These are phyloP conservation scores for Spheniscus mendiculus DNA, from an alignment of 2,113 vertebrate genomes.

Conservation along the genomic window DNA sequence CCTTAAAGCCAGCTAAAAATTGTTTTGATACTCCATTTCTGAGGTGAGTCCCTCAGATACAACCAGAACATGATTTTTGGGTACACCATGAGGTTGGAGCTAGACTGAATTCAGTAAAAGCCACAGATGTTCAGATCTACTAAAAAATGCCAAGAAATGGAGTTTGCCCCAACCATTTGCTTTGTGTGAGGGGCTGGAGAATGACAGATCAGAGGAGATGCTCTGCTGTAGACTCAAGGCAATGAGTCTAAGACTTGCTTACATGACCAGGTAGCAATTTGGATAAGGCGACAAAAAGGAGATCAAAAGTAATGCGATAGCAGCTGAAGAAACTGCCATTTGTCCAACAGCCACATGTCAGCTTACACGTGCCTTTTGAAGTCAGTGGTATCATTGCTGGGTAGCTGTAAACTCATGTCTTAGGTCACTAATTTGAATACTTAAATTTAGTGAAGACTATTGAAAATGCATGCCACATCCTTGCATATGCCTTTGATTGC, in stretches of 20 bases:
- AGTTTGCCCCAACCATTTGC: neutral
- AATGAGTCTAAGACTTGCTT: neutral
- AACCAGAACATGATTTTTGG: neutral
- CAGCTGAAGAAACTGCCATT: neutral
- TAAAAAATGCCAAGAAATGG: neutral
- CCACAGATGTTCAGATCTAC: neutral
- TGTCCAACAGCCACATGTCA: neutral
- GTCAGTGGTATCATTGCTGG: neutral
- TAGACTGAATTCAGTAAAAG: neutral
- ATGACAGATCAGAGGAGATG: neutral
- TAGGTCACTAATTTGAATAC: neutral
- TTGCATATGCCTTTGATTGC: neutral
- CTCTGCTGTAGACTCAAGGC: neutral
- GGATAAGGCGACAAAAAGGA: neutral
- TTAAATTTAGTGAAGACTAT: neutral
- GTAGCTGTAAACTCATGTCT: neutral
- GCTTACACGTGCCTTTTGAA: neutral
- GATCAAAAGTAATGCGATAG: neutral
- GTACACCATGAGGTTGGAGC: neutral
- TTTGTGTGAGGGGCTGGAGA: neutral
- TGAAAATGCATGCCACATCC: neutral
- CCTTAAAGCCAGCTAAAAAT: neutral
- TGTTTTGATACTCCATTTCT: neutral
- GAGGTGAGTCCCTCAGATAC: neutral
- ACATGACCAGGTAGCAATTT: neutral